These are phyloP conservation scores for Plecturocebus donacophilus DNA, from an alignment of 2,113 vertebrate species.

Conservation along the genomic window DNA sequence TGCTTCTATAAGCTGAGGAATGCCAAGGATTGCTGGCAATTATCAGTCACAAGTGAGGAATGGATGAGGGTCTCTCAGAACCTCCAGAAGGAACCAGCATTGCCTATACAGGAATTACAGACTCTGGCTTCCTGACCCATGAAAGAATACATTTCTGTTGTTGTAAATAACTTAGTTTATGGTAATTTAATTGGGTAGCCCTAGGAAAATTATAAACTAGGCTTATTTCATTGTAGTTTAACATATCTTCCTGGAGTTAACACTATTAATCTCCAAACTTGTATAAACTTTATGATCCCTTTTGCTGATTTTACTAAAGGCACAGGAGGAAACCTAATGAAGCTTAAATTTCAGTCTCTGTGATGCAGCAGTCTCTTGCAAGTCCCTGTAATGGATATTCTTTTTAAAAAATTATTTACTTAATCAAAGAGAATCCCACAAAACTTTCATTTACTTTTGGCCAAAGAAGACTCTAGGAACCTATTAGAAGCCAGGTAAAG, in stretches of 20 bases:
- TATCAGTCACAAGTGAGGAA: not conserved
- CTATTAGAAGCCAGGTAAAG: not conserved
- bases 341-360: not conserved
- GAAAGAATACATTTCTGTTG: not conserved
- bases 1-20: not conserved
- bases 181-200: not conserved
- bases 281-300: not conserved
- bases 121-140: not conserved
- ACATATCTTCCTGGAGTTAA: not conserved
- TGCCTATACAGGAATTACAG: not conserved
- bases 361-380: not conserved
- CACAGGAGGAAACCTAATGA: not conserved
- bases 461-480: not conserved
- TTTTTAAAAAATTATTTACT: not conserved
- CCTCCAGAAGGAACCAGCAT: not conserved
- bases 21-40: not conserved
- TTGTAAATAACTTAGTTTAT: not conserved
- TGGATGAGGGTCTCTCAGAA: not conserved
- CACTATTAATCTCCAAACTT: not conserved
- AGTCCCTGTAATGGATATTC: not conserved
- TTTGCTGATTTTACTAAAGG: not conserved
- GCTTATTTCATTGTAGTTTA: not conserved
- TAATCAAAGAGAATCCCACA: not conserved
- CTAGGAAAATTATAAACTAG: not conserved
- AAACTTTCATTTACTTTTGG: not conserved